These are phyloP conservation scores for Gymnothorax reevesii DNA, from an alignment of 2,797 vertebrate species.

Conservation along the genomic window DNA sequence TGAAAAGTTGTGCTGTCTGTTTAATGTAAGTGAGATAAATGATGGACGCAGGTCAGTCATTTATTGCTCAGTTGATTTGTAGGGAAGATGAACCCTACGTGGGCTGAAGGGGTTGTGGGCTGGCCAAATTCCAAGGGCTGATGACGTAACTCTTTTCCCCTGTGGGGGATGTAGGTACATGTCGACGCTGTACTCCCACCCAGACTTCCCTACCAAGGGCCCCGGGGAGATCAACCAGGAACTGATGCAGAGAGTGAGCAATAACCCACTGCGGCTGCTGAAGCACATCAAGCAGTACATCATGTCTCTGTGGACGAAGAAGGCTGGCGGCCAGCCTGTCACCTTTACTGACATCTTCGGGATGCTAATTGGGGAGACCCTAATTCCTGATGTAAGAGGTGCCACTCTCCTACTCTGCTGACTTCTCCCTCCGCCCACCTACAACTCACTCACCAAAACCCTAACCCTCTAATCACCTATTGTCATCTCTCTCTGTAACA, in stretches of 20 bases:
- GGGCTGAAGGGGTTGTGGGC: background rate
- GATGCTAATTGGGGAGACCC: conserved; percentile 97
- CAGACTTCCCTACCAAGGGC: conserved; percentile 88
- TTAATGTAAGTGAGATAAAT: background rate
- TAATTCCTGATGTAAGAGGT: conserved; percentile 85
- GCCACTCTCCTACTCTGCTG: background rate
- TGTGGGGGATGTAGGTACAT: conserved; percentile 82
- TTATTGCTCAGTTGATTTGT: conserved; percentile 4
- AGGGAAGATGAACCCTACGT: background rate
- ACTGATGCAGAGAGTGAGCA: conserved; percentile 87
- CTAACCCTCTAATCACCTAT: background rate
- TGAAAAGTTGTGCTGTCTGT: background rate
- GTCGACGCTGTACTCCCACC: conserved; percentile 90
- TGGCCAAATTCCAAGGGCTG: conserved; percentile 12
- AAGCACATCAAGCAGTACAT: conserved; percentile 92
- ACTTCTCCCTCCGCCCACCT: background rate
- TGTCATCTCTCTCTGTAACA: background rate
- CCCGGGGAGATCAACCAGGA: conserved; percentile 90
- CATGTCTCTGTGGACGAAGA: conserved; percentile 93
- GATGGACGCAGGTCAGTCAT: background rate
- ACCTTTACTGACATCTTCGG: conserved; percentile 98
- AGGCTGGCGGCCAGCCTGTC: conserved; percentile 89
- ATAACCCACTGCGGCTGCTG: conserved; percentile 89
- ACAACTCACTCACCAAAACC: background rate
- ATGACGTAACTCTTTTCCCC: conserved; percentile 1